These are phyloP conservation scores for Hydropsyche tenuis DNA, from an alignment of 1,140 invertebrate species.

Conservation along the genomic window DNA sequence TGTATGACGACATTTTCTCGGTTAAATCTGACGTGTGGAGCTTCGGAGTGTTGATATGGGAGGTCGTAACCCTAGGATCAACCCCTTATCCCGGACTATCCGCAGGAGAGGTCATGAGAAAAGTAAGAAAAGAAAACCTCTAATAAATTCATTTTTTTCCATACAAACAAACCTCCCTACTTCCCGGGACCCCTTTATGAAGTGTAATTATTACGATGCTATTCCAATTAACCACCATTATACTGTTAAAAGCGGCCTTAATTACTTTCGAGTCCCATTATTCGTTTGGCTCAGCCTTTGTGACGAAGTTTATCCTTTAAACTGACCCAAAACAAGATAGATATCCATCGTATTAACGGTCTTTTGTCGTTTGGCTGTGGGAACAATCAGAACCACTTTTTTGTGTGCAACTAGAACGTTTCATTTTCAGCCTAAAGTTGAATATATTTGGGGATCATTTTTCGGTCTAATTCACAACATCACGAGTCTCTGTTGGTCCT, in stretches of 20 bases:
- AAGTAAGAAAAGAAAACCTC: conserved; percentile 58
- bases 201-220: background rate
- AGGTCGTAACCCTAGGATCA: conserved; percentile 90
- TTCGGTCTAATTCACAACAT: no score
- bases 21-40: conserved; percentile 93
- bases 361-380: background rate
- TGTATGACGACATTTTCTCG: conserved; percentile 91
- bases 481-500: no score
- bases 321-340: conserved; percentile 2
- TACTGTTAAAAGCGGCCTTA: background rate
- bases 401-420: no score
- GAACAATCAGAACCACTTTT: no score
- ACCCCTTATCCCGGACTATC: conserved; percentile 89
- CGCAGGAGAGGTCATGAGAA: conserved; percentile 82
- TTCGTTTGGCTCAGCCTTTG: background rate
- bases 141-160: background rate
- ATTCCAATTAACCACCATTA: conserved; percentile 8
- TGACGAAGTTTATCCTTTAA: background rate
- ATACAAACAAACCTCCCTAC: background rate
- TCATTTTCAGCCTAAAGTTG: no score
- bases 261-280: conserved; percentile 18
- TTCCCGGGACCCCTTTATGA: background rate
- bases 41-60: conserved; percentile 92
- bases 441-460: no score
- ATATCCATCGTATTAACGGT: background rate